A percentile compares a stretch with the other conserved stretches of the same genome.
Conservation (phyloP, 2,797 vertebrate species). For the Xiphophorus birchmanni region DNA sequence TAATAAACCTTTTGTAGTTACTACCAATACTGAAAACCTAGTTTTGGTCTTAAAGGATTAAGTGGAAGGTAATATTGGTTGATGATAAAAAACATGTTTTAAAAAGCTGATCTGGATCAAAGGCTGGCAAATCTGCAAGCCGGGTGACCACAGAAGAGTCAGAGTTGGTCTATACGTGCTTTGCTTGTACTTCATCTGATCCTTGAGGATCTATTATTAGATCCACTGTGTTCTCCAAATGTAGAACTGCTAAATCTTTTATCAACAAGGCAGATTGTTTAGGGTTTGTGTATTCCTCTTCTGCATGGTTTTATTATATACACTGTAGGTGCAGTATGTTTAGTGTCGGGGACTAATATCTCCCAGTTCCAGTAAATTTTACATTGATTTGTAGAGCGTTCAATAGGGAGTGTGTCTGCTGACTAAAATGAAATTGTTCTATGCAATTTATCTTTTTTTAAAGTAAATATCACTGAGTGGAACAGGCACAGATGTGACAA, state of each 20-base stretch:
- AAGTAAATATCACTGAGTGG: neutral
- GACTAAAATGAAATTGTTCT: slow-evolving; percentile 45
- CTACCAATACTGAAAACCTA: neutral
- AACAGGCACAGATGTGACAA: slow-evolving; percentile 20
- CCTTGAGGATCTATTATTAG: neutral
- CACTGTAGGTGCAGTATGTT: neutral
- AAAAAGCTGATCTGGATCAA: neutral
- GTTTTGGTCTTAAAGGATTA: neutral
- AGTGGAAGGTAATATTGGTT: neutral
- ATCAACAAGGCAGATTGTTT: neutral
- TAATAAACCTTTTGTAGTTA: neutral
- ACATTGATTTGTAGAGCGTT: neutral
- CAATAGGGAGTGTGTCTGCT: slow-evolving; percentile 4
- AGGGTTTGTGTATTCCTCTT: neutral
- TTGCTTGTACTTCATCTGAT: neutral
- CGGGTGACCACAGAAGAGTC: neutral
- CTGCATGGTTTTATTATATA: neutral
- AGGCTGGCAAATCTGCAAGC: neutral
- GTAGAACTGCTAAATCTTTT: neutral
- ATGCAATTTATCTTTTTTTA: neutral
- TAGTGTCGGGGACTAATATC: neutral
- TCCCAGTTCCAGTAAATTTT: neutral
- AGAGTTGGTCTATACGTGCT: neutral
- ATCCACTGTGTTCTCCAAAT: neutral
- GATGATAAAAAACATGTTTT: neutral